Evolutionary conservation across 2,888 invertebrate species (phyloP), one percentile per base, ranked within the genome.

Genomic region (Desoria tigrina): DNA sequence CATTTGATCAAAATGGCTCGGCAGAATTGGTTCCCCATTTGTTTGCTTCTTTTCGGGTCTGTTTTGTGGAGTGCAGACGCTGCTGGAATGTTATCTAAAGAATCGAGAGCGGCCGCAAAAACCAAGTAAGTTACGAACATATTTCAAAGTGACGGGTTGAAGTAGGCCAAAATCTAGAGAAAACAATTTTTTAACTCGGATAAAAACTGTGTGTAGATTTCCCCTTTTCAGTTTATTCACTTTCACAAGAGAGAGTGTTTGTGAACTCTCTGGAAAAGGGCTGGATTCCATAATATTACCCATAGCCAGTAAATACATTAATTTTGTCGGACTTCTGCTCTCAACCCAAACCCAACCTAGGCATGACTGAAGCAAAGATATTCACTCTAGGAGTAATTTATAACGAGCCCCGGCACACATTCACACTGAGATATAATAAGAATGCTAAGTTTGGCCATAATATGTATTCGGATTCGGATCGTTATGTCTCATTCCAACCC

Each of bases 51-150:
- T 21, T 45, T 57, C 39, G 37, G 21, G 45, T 37, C 16, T 26
- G n/a, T 55, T 42, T 14, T 4, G 16, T 32, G 26, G 23, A 55
- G 49, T 42, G 54, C 23, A 26, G 18, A 24, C 39, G 53, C 42
- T 54, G 59, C 60, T 42, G 61, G 61, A 51, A 61, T 56, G 61
- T 26, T 45, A 45, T 69, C 69, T 61, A 63, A 61, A 53, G 65
- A 63, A 66, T 63, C 69, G 28, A 69, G 61, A 42, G 66, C 63
- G 57, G 66, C 69, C 42, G 56, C 66, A 61, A 69, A 69, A 66
- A 61, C 61, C 63, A 69, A 69, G 69, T 69, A 66, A 69, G 69
- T 65, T 37, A 39, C 42, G 24, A 57, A 57, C 57, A 39, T 57
- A 57, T 57, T 57, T 57, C 57, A 57, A 57, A 42, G 18, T 49